phyloP scores from a whole-genome alignment of 2,888 invertebrate species.

The Halictus ligatus region DNA sequence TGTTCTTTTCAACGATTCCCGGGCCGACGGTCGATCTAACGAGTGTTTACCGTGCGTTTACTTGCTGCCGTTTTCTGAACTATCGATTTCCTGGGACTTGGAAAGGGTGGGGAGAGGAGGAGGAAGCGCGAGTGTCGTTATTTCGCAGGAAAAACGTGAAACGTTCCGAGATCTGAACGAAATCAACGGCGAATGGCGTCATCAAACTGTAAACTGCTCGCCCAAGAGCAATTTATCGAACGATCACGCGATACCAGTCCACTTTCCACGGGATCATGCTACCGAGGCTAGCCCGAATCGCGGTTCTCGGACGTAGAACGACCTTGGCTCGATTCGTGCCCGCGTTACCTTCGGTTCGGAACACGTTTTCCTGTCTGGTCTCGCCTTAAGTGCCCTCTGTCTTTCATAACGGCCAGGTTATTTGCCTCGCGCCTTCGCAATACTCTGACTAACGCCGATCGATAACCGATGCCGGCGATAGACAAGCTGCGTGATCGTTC shows the following conservation, averaged over 20 bases:
- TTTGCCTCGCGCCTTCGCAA: conserved; percentile 20
- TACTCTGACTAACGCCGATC: conserved; percentile 23
- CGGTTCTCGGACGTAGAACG: conserved; percentile 57
- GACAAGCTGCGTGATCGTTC: not conserved
- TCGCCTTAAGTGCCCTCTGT: conserved; percentile 9
- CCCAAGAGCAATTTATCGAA: conserved; percentile 15
- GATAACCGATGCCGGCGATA: not conserved
- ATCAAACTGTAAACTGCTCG: conserved; percentile 19
- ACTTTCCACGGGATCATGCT: conserved; percentile 39
- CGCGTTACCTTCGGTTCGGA: conserved; percentile 45
- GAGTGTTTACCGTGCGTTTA: not conserved
- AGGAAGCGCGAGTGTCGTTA: not conserved
- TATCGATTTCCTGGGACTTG: not conserved
- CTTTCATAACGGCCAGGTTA: conserved; percentile 26
- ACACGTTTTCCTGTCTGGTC: conserved; percentile 42
- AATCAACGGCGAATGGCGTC: conserved; percentile 16
- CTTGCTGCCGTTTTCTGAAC: not conserved
- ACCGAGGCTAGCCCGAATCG: conserved; percentile 44
- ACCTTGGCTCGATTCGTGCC: conserved; percentile 50
- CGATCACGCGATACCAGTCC: conserved; percentile 3
- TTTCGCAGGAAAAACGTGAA: not conserved
- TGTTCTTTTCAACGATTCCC: not conserved
- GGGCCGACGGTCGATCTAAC: too few relatives aligned
- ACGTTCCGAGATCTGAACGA: not conserved
- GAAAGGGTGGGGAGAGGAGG: too few relatives aligned